phyloP scores from a whole-genome alignment of 2,113 vertebrate species.

The Hippocampus mohnikei region DNA sequence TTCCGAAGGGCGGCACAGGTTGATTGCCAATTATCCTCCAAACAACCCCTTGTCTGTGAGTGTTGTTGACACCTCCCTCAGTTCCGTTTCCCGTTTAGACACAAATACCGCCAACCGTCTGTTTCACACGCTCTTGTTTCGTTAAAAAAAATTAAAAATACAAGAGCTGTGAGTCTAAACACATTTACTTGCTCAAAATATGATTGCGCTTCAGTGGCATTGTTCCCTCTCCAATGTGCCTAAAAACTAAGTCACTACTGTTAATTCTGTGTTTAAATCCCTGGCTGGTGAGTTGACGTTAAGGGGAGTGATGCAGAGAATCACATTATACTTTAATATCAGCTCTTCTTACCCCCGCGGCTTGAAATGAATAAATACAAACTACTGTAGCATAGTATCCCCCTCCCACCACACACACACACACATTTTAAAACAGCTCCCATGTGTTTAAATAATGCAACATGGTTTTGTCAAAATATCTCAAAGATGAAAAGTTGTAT shows the following conservation, averaged over 20 bases:
- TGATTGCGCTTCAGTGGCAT: background rate
- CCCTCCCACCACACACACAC: too few relatives aligned
- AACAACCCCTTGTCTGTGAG: background rate
- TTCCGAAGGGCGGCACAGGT: background rate
- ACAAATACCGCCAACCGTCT: background rate
- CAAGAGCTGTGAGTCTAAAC: background rate
- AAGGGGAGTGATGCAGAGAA: background rate
- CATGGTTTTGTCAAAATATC: background rate
- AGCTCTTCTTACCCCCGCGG: background rate
- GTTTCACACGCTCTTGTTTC: slow-evolving; percentile 2
- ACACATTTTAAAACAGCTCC: background rate
- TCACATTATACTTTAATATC: background rate
- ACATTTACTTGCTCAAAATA: slow-evolving; percentile 1
- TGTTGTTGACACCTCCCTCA: slow-evolving; percentile 5
- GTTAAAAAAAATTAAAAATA: background rate
- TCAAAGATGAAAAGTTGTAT: background rate
- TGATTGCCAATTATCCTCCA: slow-evolving; percentile 11
- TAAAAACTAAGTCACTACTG: slow-evolving; percentile 10
- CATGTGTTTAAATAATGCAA: background rate
- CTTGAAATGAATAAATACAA: background rate
- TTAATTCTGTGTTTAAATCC: slow-evolving; percentile 3
- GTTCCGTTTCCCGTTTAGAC: background rate
- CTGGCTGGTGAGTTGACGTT: background rate
- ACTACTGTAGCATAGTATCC: background rate
- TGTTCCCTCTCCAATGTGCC: background rate